These are phyloP conservation scores for Coregonus sp. DNA, from an alignment of 2,797 vertebrate genomes.

Conservation along the genomic window DNA sequence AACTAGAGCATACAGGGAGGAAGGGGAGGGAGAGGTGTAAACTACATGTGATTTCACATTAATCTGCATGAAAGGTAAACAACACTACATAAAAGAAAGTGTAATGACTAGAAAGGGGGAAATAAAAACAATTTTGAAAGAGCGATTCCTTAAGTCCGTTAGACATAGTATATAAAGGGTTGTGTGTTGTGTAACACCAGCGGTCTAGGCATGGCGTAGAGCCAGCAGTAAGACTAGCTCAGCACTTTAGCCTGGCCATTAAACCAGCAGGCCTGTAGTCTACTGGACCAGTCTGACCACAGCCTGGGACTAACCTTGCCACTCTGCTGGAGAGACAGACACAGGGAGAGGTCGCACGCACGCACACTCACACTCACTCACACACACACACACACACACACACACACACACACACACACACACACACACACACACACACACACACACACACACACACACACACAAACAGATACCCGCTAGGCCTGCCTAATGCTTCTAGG, in stretches of 20 bases:
- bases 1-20: too few species aligned
- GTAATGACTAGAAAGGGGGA: too few species aligned
- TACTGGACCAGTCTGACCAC: slow-evolving; percentile 67
- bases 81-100: too few species aligned
- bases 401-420: too few species aligned
- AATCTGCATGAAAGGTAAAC: too few species aligned
- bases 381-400: too few species aligned
- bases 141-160: not conserved
- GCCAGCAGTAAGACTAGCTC: slow-evolving; percentile 76
- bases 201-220: slow-evolving; percentile 69
- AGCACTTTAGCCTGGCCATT: slow-evolving; percentile 75
- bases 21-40: too few species aligned
- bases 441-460: slow-evolving; percentile 2
- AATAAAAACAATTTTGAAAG: too few species aligned
- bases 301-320: slow-evolving; percentile 70
- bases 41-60: too few species aligned
- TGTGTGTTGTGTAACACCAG: slow-evolving; percentile 60
- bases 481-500: slow-evolving; percentile 43
- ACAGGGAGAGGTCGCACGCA: slow-evolving; percentile 55
- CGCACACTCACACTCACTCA: too few species aligned
- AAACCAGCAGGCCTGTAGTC: slow-evolving; percentile 64
- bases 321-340: slow-evolving; percentile 65
- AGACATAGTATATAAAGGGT: slow-evolving; percentile 55
- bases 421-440: too few species aligned
- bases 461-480: not conserved